phyloP scores from a whole-genome alignment of 2,888 invertebrate genomes.

The Ophonus ardosiacus region DNA sequence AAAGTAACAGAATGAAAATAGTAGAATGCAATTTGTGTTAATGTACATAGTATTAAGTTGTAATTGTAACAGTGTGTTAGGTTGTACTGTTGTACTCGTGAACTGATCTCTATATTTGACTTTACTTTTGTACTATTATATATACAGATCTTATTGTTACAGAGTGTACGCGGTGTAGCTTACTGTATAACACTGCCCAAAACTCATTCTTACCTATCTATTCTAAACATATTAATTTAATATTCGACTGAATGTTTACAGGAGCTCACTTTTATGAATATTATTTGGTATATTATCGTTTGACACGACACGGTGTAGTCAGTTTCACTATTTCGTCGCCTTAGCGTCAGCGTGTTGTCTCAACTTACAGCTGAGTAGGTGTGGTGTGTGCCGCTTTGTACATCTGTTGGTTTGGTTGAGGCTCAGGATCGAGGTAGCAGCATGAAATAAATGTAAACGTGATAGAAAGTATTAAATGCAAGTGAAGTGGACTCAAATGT shows the following conservation, averaged over 20 bases:
- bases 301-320: slow-evolving; percentile 64
- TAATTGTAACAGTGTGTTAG: slow-evolving; percentile 33
- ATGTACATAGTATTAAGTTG: slow-evolving; percentile 28
- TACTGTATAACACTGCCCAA: slow-evolving; percentile 76
- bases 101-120: slow-evolving; percentile 59
- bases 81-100: background rate
- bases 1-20: background rate
- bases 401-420: slow-evolving; percentile 23
- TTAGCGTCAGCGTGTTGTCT: slow-evolving; percentile 54
- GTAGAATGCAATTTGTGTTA: slow-evolving; percentile 32
- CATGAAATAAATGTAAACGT: slow-evolving; percentile 8
- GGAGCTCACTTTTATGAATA: slow-evolving; percentile 69
- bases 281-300: slow-evolving; percentile 60
- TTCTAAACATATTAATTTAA: slow-evolving; percentile 75
- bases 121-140: slow-evolving; percentile 59
- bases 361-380: slow-evolving; percentile 38
- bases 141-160: slow-evolving; percentile 61
- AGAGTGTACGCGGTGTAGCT: slow-evolving; percentile 64
- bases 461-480: slow-evolving; percentile 4
- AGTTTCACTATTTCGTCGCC: slow-evolving; percentile 68
- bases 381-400: slow-evolving; percentile 59
- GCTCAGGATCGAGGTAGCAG: background rate
- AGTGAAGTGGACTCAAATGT: slow-evolving; percentile 11
- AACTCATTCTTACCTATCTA: slow-evolving; percentile 74
- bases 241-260: slow-evolving; percentile 72